Base-by-base conservation (phyloP, 2,113 vertebrate species). In the Sinocyclocheilus rhinocerous region DNA sequence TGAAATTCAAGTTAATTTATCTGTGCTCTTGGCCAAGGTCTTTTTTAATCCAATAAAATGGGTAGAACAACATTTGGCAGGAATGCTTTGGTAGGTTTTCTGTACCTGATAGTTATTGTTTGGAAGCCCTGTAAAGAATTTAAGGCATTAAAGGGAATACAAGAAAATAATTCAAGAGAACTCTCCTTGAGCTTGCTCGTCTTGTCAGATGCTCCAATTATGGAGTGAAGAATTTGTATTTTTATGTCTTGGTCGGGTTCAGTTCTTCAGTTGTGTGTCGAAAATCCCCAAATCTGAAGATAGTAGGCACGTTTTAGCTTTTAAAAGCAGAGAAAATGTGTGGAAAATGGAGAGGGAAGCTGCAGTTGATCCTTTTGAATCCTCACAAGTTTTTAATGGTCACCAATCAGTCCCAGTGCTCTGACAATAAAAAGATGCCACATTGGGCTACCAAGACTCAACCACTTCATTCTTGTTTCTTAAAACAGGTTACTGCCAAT, bases 351-450 rank as follows among this genome's bases (percentile, higher is more conserved):
- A 82, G 42, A 70, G 65, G 75, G 12, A 65, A 83, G 80, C 39
- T 65, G 10, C 39, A 83, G 65, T 85, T 42, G 9, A 72, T 83
- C 86, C 86, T 63, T 83, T 81, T 81, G 10, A 81, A 81, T 48
- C 61, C 65, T 39, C 67, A 50, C 42, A 69, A 87, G 45, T 76
- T 87, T 85, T 57, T 84, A 84, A 79, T 55, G 78, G 65, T 85
- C 45, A 77, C 67, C 36, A 85, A 29, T 79, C 20, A 67, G 84
- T 95, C 96, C 94, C 96, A 96, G 95, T 96, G 95, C 94, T 95
- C 94, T 92, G 92, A 95, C 94, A 90, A 88, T 88, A 4, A 73
- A 73, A 84, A 36, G 45, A 75, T n/a, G 42, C 9, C 52, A 50
- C 67, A n/a, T 16, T 26, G 33, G 75, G 75, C 65, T 77, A 26